Evolutionary conservation across 2,888 invertebrate species (phyloP).

Genomic region (Bellardia pandia): DNA sequence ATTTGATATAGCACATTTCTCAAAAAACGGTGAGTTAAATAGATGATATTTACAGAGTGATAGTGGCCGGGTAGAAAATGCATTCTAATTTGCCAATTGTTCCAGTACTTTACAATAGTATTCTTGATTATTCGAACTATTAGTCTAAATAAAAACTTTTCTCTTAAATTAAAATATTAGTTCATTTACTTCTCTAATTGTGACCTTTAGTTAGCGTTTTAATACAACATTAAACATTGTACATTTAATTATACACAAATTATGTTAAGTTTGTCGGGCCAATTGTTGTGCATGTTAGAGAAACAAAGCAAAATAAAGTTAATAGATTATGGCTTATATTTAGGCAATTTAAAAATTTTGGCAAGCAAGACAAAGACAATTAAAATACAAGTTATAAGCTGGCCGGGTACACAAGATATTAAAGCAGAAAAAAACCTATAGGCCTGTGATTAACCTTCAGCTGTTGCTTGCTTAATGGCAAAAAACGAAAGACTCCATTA

Average conservation of each 20-base stretch:
- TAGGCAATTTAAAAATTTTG: constrained; percentile 12
- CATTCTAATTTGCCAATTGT: no score
- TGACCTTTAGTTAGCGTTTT: no score
- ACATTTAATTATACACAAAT: not conserved
- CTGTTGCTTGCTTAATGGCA: constrained; percentile 67
- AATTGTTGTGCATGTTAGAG: not conserved
- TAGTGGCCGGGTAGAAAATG: no score
- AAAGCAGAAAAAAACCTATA: constrained; percentile 25
- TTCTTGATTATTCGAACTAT: no score
- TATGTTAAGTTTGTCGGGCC: not conserved
- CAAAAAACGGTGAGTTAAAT: no score
- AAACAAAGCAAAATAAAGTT: not conserved
- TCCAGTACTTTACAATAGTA: no score
- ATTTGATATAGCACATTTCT: no score
- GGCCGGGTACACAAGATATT: not conserved
- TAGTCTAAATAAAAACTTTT: no score
- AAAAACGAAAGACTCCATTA: constrained; percentile 17
- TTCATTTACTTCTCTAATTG: no score
- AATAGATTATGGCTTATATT: constrained; percentile 10
- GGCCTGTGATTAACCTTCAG: constrained; percentile 66
- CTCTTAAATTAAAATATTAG: no score
- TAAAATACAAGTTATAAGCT: constrained; percentile 1
- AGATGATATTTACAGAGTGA: no score
- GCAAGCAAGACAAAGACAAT: constrained; percentile 14
- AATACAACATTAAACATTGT: no score